Base-by-base conservation (phyloP, 2,888 invertebrate genomes). In the Parasteatoda lunata region DNA sequence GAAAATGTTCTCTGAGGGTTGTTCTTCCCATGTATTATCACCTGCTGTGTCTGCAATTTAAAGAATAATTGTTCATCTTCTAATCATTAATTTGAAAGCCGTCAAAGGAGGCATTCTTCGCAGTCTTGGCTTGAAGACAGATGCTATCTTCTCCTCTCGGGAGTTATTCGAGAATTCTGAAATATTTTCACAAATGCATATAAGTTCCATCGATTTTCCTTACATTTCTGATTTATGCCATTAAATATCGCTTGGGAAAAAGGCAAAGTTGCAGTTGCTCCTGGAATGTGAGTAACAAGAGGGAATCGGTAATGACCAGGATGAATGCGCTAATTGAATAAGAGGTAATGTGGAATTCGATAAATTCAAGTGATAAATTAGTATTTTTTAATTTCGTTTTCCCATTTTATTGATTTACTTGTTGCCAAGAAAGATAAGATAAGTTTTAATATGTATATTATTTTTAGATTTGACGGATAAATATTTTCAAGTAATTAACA, bases 21-120 rank as follows among this genome's bases (percentile, higher is more conserved):
- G 52, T 59, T 59, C 59, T 59, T 59, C 59, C 7, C 59, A 59
- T 59, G n/a, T n/a, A 59, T 59, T 59, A 59, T 59, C 59, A 59
- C 59, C n/a, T 59, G n/a, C 59, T 13, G 7, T 59, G 59, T 13
- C 30, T 59, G 59, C n/a, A 13, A 59, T 59, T 59, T n/a, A 59
- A 59, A 59, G 59, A 59, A 59, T 59, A 59, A 54, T 52, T 81
- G 75, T 75, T 81, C 81, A 81, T 81, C 81, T 13, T 59, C n/a
- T 59, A 59, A 59, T 59, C 59, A 59, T 59, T 59, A 59, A 59
- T 59, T 59, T 59, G 9, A n/a, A 59, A 30, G n/a, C 59, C n/a
- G 59, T 59, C 59, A 59, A 13, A 59, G n/a, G 59, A 59, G 9
- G 59, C 59, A 59, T 59, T 59, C 59, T 59, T 59, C 59, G 59